Base-by-base conservation (phyloP, 2,797 vertebrate genomes). In the Anguilla pacifica region DNA sequence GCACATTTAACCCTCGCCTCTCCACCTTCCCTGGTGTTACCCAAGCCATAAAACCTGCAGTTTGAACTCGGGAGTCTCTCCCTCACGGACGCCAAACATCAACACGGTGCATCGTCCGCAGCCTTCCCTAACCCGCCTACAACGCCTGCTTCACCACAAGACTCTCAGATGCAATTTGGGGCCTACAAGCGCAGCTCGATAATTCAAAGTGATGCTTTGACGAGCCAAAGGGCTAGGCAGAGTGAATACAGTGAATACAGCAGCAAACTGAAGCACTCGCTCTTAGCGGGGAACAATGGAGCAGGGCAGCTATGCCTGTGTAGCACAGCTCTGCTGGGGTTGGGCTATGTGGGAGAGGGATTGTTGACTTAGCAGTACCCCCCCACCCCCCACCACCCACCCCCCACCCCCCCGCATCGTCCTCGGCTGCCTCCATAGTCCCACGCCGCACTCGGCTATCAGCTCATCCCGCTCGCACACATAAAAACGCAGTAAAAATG, bases 401-500 rank as follows among this genome's bases (percentile, higher is more conserved):
- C 43, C 86, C 74, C 35, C 19, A 0, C 39, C 86, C 88, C 90
- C 89, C 88, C 25, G 84, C 89, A 89, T 89, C 39, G 84, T 86
- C 89, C 91, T 70, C 87, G 84, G 88, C 89, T 90, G 90, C 92
- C 91, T 92, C 89, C 77, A 25, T 90, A 91, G 90, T 91, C 91
- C 90, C 89, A 90, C 90, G 88, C 90, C 88, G 86, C 87, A 83
- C 53, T 70, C 88, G 85, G 86, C 90, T 86, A 72, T 90, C 90
- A 84, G 90, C 89, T 90, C 90, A 91, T 67, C 92, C 90, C 64
- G 87, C 91, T 87, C 88, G 81, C 88, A 91, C 89, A 28, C 91
- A 93, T 87, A 86, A 90, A 84, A 91, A 87, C 74, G 88, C 92
- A 90, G 89, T 91, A 90, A 91, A 89, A 90, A 90, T 81, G 3